Base-by-base conservation (phyloP, 2,888 invertebrate species). In the Stenotaenia linearis region DNA sequence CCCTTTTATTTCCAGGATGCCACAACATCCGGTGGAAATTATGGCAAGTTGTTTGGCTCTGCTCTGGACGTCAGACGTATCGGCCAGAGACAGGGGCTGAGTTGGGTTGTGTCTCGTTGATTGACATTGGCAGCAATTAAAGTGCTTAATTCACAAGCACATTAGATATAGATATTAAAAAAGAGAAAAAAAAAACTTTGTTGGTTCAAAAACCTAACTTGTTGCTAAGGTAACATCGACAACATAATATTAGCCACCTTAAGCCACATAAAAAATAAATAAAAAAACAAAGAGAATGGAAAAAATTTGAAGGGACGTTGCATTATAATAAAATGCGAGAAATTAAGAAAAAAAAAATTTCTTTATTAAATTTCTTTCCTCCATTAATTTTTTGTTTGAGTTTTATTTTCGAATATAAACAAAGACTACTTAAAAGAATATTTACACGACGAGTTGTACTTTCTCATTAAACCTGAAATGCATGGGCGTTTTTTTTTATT, bases 391-490 rank as follows among this genome's bases (percentile, higher is more conserved):
- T 45, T 45, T n/a, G n/a, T 45, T 6, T 15, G 18, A 61, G 25
- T 61, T 61, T 12, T 61, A 12, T 61, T 61, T 61, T 23, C 23
- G 25, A 45, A 45, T 3, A 61, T 15, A 61, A 61, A 61, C 23
- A 28, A 61, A 61, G 61, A 25, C 61, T 61, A 61, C 61, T 61
- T 61, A 61, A 61, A 28, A 45, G 61, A 28, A 61, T 61, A 61
- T 61, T 61, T 61, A 61, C 61, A 25, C n/a, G 61, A 23, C 61
- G 61, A 61, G 61, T 23, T 61, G 61, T 28, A 61, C 25, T 25
- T 61, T 61, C 61, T 61, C 61, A 61, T 61, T 61, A 61, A 61
- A 61, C 61, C 61, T 61, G 61, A 61, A 61, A 61, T 61, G 61
- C 28, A 15, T 61, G 61, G 10, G 61, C n/a, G 45, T 5, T 45